These are phyloP conservation scores for Hemichromis elongatus DNA, from an alignment of 2,113 vertebrate genomes.

Conservation along the genomic window DNA sequence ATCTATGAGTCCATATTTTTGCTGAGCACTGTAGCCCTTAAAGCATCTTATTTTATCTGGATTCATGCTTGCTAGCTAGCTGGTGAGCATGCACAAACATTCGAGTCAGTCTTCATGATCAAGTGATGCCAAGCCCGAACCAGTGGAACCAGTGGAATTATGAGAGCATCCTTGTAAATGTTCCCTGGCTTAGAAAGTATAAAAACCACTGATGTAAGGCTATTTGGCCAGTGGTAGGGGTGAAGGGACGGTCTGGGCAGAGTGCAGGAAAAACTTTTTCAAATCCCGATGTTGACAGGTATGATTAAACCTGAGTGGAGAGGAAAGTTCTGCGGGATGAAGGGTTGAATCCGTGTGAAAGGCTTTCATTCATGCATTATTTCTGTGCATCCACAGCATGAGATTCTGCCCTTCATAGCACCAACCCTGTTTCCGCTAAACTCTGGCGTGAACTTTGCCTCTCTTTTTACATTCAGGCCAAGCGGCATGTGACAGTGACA, in stretches of 20 bases:
- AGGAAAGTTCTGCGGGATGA: background rate
- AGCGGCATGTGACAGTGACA: conserved; percentile 52
- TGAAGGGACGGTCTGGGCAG: background rate
- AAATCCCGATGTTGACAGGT: background rate
- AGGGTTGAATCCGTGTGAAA: conserved; percentile 20
- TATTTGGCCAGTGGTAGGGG: background rate
- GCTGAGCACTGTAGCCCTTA: background rate
- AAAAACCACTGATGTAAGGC: background rate
- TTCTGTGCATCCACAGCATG: conserved; percentile 21
- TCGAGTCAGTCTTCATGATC: background rate
- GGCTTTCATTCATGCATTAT: conserved; percentile 40
- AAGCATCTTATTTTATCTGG: background rate
- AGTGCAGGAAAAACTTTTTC: background rate
- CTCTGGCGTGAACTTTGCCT: conserved; percentile 13
- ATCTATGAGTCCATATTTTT: background rate
- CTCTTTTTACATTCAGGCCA: background rate
- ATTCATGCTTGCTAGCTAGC: background rate
- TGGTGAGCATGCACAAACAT: background rate
- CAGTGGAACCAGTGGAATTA: background rate
- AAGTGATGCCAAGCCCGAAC: background rate
- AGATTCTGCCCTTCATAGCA: conserved; percentile 1
- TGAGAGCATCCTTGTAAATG: background rate
- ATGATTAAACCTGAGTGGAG: background rate
- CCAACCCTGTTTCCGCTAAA: conserved; percentile 15
- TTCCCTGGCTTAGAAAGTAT: background rate